Evolutionary conservation across 2,888 invertebrate genomes (phyloP).

Genomic region (Caenorhabditis afra): DNA sequence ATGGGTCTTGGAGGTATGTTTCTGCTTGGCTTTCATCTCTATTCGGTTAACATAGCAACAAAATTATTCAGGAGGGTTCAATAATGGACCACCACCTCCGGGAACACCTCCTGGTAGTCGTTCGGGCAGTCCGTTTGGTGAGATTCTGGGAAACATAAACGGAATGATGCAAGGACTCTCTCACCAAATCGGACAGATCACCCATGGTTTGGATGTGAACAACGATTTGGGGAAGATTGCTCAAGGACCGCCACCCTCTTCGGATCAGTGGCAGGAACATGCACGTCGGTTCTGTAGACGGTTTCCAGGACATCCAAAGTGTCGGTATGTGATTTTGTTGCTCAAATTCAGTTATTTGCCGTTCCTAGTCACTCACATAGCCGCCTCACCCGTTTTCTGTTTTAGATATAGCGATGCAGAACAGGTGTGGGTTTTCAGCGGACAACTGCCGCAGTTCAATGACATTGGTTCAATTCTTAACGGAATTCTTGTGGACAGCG

Average conservation of each 20-base stretch:
- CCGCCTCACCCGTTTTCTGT: background rate
- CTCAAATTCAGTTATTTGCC: background rate
- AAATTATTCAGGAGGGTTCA: slow-evolving; percentile 31
- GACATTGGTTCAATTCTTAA: slow-evolving; percentile 60
- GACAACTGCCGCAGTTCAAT: slow-evolving; percentile 56
- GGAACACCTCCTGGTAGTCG: slow-evolving; percentile 24
- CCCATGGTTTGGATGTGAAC: slow-evolving; percentile 44
- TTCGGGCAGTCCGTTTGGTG: slow-evolving; percentile 39
- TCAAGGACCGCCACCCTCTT: slow-evolving; percentile 49
- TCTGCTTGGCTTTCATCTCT: too few relatives aligned
- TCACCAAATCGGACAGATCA: slow-evolving; percentile 42
- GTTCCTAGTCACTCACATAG: background rate
- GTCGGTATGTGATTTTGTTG: slow-evolving; percentile 46
- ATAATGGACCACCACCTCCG: slow-evolving; percentile 33
- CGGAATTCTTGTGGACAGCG: slow-evolving; percentile 50
- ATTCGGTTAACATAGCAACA: too few relatives aligned
- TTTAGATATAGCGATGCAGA: slow-evolving; percentile 32
- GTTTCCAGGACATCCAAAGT: slow-evolving; percentile 67
- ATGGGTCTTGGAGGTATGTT: slow-evolving; percentile 47
- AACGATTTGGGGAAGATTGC: slow-evolving; percentile 50
- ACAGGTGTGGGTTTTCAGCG: slow-evolving; percentile 50
- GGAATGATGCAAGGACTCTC: slow-evolving; percentile 44
- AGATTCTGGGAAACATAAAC: slow-evolving; percentile 34
- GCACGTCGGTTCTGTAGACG: slow-evolving; percentile 64
- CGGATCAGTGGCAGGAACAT: slow-evolving; percentile 59